Evolutionary conservation across 2,113 vertebrate genomes (phyloP), one percentile per base, ranked within the genome.

Genomic region (mouse (Mus musculus)): DNA sequence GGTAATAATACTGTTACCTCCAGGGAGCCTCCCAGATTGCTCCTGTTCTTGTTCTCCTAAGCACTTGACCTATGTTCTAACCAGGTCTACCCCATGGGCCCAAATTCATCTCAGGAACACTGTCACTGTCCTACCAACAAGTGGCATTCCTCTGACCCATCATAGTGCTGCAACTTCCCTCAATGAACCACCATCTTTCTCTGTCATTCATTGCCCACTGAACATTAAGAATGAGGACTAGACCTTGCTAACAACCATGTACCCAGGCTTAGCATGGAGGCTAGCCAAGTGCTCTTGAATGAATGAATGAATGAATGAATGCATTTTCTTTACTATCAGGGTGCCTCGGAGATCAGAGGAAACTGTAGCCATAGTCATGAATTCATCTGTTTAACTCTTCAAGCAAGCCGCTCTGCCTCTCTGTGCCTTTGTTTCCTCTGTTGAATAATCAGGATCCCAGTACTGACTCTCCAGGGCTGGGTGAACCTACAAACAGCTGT

Each of bases 361-460:
- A 63, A 13, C 13, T 2, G 26, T 4, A 13, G 77, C 39, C 81
- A 9, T 28, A 14, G 30, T 36, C 42, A 78, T 14, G 20, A n/a
- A 39, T 4, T 33, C 2, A 0, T 9, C 63, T 16, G 65, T 36
- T 46, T 3, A 52, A 33, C 46, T 61, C 42, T n/a, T 20, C 2
- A 72, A 69, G 39, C 33, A 7, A 20, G 59, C 5, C 59, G 4
- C 56, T 14, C 24, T 7, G 28, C 11, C 94, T 84, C 91, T 89
- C 61, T 46, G 30, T 49, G 26, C 69, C 84, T 80, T 61, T 1
- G 17, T n/a, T 22, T 89, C 65, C 28, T 30, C 12, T 0, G 22
- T 16, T 67, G n/a, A 54, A 7, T 36, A 33, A 20, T 8, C 0
- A 3, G 22, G 33, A 5, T n/a, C 3, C 3, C 0, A 10, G 69